Conservation (phyloP, 2,888 invertebrate species). For the Metallyticus violacea region DNA sequence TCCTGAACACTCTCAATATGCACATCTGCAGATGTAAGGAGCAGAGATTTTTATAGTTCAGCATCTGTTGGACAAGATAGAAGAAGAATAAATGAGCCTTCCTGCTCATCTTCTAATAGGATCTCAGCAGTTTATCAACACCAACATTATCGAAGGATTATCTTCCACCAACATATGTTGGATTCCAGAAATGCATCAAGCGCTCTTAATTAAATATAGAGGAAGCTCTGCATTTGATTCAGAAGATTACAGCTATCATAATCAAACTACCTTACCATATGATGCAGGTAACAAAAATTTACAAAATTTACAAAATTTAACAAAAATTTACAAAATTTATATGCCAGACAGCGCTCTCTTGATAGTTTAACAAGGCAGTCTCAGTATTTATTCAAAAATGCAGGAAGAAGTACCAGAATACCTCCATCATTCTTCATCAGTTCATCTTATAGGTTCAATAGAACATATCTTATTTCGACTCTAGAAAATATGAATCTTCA, state of each 20-base stretch:
- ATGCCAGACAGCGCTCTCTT: neutral
- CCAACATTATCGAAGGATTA: neutral
- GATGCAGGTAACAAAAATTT: neutral
- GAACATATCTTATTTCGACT: too few relatives aligned
- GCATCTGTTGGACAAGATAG: neutral
- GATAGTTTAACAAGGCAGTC: neutral
- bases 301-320: too few relatives aligned
- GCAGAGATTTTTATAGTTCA: neutral
- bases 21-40: too few relatives aligned
- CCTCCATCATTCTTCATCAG: neutral
- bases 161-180: neutral
- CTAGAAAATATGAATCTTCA: too few relatives aligned
- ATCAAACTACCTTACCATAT: conserved; percentile 3
- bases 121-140: neutral
- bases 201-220: neutral
- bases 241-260: neutral
- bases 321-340: neutral
- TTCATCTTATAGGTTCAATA: neutral
- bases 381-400: neutral
- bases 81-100: too few relatives aligned
- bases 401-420: neutral
- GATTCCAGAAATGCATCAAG: neutral
- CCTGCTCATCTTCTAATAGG: too few relatives aligned
- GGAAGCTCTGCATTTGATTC: conserved; percentile 4
- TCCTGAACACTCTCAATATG: neutral